Evolutionary conservation across 2,797 vertebrate species (phyloP), one percentile per base, ranked within the genome.

Genomic region (Cetoscarus ocellatus): DNA sequence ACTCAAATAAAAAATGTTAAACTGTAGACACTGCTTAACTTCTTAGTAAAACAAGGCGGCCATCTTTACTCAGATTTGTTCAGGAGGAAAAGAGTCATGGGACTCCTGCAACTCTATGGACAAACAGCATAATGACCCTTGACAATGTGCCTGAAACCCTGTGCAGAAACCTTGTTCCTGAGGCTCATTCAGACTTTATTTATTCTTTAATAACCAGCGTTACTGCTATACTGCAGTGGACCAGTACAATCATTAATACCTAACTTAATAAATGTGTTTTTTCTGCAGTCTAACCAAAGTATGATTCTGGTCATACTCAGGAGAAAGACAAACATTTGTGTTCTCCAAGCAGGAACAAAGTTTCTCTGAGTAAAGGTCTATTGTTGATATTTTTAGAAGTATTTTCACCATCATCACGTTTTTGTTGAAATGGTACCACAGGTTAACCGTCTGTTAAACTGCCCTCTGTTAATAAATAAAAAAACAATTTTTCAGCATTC

Each of bases 21-120:
- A 48, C 6, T 13, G 3, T 27, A 11, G 1, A 38, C 15, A 15
- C 57, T 8, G 27, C 43, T 38, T 7, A 38, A 45, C 36, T 10
- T 19, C n/a, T n/a, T 19, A 27, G 27, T 27, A 27, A 27, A 27
- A 42, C 45, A 57, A 70, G 4, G 69, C 5, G 0, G 55, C 73
- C 69, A 68, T 67, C 62, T 73, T 69, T 59, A 65, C 36, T 52
- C 55, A 61, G 35, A 62, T 27, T 45, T 43, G 47, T 43, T 50
- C 50, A 17, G 47, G 27, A 44, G 56, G 12, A 14, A 36, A n/a
- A 8, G 19, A 9, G 64, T 73, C 70, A 67, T 10, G 48, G 59
- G 67, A 67, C 48, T 8, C 39, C 38, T 34, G 13, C 43, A 11
- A 36, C 5, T 9, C 58, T 61, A 10, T 27, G 40, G 17, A 19